Base-by-base conservation (phyloP, 2,888 invertebrate species). In the Drosophila formosana region DNA sequence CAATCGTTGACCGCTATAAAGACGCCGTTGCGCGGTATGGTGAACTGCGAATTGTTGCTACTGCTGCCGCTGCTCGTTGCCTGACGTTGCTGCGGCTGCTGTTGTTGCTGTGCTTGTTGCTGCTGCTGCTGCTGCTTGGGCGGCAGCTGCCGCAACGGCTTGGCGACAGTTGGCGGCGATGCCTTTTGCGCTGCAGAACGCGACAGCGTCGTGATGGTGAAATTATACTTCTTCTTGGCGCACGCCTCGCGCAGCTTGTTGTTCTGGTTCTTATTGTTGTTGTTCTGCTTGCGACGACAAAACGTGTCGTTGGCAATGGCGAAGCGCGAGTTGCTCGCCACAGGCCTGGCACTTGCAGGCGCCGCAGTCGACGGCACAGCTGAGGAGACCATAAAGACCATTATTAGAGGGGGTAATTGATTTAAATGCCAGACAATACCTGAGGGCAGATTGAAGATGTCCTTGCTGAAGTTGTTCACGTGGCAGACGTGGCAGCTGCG, bases 1-100 rank as follows among this genome's bases (percentile, higher is more conserved):
- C 95, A 95, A 80, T 95, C 95, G n/a, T 94, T 94, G 1, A 95
- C 94, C 1, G 95, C 94, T 74, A 95, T 94, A 92, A 95, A 94
- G 9, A 95, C 94, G 28, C 94, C 94, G 52, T 94, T 94, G 9
- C 92, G 89, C 47, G 90, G 91, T 73, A 92, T 88, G 65, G 90
- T 91, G 62, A 90, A 90, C 64, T 90, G 88, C 51, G 80, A 65
- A 43, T 58, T 56, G 53, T 3, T n/a, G 45, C 47, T 51, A 6
- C 13, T 53, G 52, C 26, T 52, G 51, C 30, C 52, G 34, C 47
- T 41, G 7, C 13, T 41, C 18, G 39, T 41, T 13, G 13, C 37
- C 26, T 51, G 50, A 32, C 55, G 32, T n/a, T 66, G 49, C 53
- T 25, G 61, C 41, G 58, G 52, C 43, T 49, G 55, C 25, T 62